Base-by-base conservation (phyloP, 2,797 vertebrate genomes). In the Prionace glauca region DNA sequence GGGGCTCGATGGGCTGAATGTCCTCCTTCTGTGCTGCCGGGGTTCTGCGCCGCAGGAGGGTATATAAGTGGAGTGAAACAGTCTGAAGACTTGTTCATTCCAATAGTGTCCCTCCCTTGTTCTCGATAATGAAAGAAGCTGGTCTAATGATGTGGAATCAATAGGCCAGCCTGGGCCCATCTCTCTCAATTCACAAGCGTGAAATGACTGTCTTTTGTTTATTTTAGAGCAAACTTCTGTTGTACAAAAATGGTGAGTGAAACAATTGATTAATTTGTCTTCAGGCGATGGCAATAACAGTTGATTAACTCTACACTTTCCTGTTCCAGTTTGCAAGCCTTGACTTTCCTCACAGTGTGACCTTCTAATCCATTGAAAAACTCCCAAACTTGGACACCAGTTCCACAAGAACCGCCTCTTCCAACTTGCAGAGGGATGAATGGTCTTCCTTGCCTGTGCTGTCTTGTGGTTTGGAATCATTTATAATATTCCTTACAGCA, bases 121-220 rank as follows among this genome's bases (percentile, higher is more conserved):
- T 84, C 81, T 45, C 8, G 3, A 20, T 69, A 69, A 92, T 92
- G 90, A 92, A 18, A 69, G 3, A 69, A 67, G 36, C 81, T 69
- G 0, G 20, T 92, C 65, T 69, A 92, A 92, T 92, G 11, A 92
- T 69, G 65, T 69, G 90, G 26, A 69, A 92, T 92, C 62, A 41
- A 69, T 69, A 69, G n/a, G 32, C 2, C 11, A 41, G 32, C 20
- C 65, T 12, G 36, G 90, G 20, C 65, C 69, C 65, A 41, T 65
- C 3, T 41, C 41, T 69, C 24, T 65, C n/a, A 92, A 92, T 69
- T 92, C n/a, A 24, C n/a, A 2, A 22, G 90, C n/a, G 20, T 92
- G 65, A 67, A 92, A 92, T 92, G 90, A 92, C 65, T 92, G 90
- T 4, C 90, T 91, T 91, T 2, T 69, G n/a, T 92, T 92, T 69